Evolutionary conservation across 2,113 vertebrate genomes (phyloP).

Genomic region (Cryptoleucopteryx plumbea): DNA sequence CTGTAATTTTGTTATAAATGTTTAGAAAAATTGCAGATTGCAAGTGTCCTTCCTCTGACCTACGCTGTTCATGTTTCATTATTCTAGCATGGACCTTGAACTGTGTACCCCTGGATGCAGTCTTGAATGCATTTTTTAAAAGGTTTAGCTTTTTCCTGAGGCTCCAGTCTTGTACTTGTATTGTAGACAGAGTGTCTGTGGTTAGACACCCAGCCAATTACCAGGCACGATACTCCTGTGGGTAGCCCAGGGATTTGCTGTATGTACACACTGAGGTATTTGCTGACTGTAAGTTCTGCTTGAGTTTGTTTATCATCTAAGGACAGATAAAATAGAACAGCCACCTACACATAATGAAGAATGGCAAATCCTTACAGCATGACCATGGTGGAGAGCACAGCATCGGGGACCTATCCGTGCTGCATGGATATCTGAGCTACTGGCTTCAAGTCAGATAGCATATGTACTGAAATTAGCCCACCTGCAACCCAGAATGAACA

Average conservation of each 20-base stretch:
- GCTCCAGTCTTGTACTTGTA: neutral
- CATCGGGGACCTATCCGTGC: fast-evolving
- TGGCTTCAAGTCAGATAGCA: neutral
- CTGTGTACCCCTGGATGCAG: neutral
- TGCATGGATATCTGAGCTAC: neutral
- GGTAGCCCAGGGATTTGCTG: neutral
- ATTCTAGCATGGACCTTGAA: neutral
- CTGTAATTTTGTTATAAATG: neutral
- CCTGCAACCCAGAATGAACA: neutral
- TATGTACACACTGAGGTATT: neutral
- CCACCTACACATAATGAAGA: neutral
- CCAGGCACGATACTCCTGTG: neutral
- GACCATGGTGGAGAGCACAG: neutral
- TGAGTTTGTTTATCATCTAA: neutral
- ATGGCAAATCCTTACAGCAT: neutral
- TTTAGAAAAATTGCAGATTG: neutral
- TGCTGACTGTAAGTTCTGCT: neutral
- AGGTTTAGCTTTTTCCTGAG: neutral
- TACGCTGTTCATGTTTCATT: neutral
- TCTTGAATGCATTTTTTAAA: neutral
- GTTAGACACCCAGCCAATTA: neutral
- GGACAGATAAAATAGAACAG: neutral
- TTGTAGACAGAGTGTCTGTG: neutral
- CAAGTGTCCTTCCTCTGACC: neutral
- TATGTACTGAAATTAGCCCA: neutral